Conservation (phyloP, 2,113 vertebrate genomes). For the Pteronura brasiliensis region DNA sequence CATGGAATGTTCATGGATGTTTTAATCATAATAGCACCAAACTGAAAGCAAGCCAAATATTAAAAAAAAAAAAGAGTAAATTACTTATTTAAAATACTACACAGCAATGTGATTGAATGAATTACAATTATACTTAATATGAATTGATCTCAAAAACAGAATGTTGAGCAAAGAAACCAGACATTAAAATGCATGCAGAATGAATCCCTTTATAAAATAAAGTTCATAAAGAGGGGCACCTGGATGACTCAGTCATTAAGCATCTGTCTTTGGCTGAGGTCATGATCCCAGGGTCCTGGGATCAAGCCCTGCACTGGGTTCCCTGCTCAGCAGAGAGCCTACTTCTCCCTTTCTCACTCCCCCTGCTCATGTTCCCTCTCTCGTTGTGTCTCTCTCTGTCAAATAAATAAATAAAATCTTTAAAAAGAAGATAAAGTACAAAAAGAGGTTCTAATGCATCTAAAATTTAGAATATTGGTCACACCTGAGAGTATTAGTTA, state of each 20-base stretch:
- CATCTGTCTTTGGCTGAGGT: too few relatives aligned
- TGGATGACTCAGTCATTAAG: too few relatives aligned
- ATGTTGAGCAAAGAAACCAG: neutral
- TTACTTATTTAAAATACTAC: neutral
- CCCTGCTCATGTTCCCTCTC: too few relatives aligned
- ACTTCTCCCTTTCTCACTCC: too few relatives aligned
- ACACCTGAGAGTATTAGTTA: neutral
- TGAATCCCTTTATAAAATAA: neutral
- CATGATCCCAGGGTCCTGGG: too few relatives aligned
- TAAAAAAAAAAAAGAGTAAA: neutral
- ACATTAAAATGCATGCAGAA: neutral
- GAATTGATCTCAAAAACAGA: neutral
- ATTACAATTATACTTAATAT: neutral
- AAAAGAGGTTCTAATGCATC: neutral
- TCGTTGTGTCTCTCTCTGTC: too few relatives aligned
- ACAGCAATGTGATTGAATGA: neutral
- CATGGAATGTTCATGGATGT: neutral
- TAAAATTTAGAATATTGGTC: neutral
- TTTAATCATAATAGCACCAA: neutral
- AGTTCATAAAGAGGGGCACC: too few relatives aligned
- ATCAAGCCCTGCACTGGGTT: too few relatives aligned
- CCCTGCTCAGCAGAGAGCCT: too few relatives aligned
- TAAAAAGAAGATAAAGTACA: neutral
- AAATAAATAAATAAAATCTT: too few relatives aligned
- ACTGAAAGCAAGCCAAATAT: neutral